Evolutionary conservation across 2,888 invertebrate genomes (phyloP).

Genomic region (Eulithis testata): DNA sequence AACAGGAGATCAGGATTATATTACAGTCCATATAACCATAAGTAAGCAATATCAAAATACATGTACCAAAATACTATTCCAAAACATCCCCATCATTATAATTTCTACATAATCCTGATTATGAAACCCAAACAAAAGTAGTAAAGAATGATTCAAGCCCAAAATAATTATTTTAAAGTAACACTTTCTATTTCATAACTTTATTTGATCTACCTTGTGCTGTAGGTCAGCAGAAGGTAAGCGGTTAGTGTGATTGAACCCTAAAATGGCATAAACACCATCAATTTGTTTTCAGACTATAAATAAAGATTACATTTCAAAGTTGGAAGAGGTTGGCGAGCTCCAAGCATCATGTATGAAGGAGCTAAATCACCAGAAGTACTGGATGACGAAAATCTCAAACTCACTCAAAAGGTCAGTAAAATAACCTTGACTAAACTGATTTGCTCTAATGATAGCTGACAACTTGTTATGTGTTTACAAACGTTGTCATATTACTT

Average conservation of each 20-base stretch:
- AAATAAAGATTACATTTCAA: constrained; percentile 93
- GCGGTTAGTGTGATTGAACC: too few relatives aligned
- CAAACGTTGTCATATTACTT: constrained; percentile 6
- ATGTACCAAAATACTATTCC: neutral
- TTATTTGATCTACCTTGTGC: too few relatives aligned
- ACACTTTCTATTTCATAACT: too few relatives aligned
- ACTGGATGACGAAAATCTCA: constrained; percentile 93
- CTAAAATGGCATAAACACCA: too few relatives aligned
- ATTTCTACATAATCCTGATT: too few relatives aligned
- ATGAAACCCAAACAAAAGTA: too few relatives aligned
- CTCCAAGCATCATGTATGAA: constrained; percentile 94
- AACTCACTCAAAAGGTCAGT: constrained; percentile 92
- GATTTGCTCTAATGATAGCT: constrained; percentile 30
- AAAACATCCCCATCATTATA: neutral
- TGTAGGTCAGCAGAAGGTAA: too few relatives aligned
- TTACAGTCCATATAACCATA: neutral
- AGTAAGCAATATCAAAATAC: neutral
- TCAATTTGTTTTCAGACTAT: constrained; percentile 79
- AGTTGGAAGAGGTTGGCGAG: constrained; percentile 93
- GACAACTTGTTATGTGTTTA: constrained; percentile 33
- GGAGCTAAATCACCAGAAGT: constrained; percentile 95
- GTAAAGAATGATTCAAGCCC: too few relatives aligned
- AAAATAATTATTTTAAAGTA: too few relatives aligned
- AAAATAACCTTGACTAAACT: constrained; percentile 32
- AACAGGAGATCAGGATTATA: constrained; percentile 5